Conservation (phyloP, 2,888 invertebrate genomes). For the Zygothrica quintamaculata region DNA sequence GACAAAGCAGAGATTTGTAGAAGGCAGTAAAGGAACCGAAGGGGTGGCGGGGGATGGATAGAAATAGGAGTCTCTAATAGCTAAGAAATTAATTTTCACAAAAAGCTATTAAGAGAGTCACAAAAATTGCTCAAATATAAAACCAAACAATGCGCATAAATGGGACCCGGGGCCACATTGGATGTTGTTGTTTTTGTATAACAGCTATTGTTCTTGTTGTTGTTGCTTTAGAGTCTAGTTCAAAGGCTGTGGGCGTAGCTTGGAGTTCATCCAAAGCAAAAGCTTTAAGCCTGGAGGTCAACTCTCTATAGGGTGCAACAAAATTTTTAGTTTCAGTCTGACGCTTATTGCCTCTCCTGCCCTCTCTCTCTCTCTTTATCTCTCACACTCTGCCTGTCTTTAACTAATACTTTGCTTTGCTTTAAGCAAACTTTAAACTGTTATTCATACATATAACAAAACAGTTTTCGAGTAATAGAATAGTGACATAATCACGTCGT, state of each 20-base stretch:
- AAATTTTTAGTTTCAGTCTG: not conserved
- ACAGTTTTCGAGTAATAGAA: conserved; percentile 65
- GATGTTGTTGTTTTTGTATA: too few relatives aligned
- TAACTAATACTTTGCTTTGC: too few relatives aligned
- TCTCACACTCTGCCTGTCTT: too few relatives aligned
- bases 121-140: conserved; percentile 76
- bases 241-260: conserved; percentile 26
- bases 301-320: conserved; percentile 5
- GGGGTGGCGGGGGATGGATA: not conserved
- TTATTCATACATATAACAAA: too few relatives aligned
- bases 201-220: too few relatives aligned
- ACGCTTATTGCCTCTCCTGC: not conserved
- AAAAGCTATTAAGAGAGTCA: conserved; percentile 76
- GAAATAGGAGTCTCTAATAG: conserved; percentile 59
- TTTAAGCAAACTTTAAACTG: too few relatives aligned
- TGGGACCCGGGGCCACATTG: not conserved
- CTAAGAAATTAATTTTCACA: conserved; percentile 77
- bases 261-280: conserved; percentile 4
- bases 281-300: conserved; percentile 9
- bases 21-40: too few relatives aligned
- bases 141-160: conserved; percentile 72
- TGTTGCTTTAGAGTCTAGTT: not conserved
- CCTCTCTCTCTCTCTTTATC: not conserved
- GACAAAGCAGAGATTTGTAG: not conserved
- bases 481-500: conserved; percentile 58